Conservation (phyloP, 2,888 invertebrate genomes). For the Pyrochroa serraticornis region DNA sequence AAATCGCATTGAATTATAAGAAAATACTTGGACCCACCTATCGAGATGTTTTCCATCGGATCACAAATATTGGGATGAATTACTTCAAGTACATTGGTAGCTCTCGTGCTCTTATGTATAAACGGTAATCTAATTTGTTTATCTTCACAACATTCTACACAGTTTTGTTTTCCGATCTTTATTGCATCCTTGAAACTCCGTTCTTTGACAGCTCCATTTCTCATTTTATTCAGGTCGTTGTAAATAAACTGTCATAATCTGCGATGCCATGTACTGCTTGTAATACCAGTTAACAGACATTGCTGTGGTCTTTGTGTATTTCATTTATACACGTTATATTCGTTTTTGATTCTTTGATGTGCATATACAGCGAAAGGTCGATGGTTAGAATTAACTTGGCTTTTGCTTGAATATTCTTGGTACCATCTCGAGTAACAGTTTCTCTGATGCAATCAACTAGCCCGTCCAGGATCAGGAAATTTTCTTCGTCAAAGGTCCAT, state of each 20-base stretch:
- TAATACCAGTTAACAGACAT: too few relatives aligned
- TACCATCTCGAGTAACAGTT: slow-evolving; percentile 14
- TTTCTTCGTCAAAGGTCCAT: slow-evolving; percentile 36
- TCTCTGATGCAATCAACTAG: slow-evolving; percentile 15
- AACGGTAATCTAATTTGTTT: too few relatives aligned
- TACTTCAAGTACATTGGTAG: slow-evolving; percentile 36
- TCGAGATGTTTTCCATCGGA: slow-evolving; percentile 37
- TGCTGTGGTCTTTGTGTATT: too few relatives aligned
- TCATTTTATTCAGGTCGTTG: too few relatives aligned
- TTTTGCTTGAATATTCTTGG: slow-evolving; percentile 35
- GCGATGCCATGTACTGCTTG: too few relatives aligned
- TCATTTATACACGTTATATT: slow-evolving; percentile 35
- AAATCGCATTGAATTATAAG: slow-evolving; percentile 45
- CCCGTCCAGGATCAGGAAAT: slow-evolving; percentile 30
- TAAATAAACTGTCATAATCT: too few relatives aligned
- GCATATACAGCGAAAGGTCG: slow-evolving; percentile 37
- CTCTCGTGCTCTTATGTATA: slow-evolving; percentile 30
- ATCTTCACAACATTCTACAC: too few relatives aligned
- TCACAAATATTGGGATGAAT: slow-evolving; percentile 45
- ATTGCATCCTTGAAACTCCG: too few relatives aligned
- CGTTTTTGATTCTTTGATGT: slow-evolving; percentile 34
- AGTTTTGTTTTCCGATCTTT: too few relatives aligned
- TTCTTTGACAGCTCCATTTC: too few relatives aligned
- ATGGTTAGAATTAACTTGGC: slow-evolving; percentile 42
- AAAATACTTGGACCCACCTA: slow-evolving; percentile 39